phyloP scores from a whole-genome alignment of 2,888 invertebrate genomes.

The Pristionchus arcanus region DNA sequence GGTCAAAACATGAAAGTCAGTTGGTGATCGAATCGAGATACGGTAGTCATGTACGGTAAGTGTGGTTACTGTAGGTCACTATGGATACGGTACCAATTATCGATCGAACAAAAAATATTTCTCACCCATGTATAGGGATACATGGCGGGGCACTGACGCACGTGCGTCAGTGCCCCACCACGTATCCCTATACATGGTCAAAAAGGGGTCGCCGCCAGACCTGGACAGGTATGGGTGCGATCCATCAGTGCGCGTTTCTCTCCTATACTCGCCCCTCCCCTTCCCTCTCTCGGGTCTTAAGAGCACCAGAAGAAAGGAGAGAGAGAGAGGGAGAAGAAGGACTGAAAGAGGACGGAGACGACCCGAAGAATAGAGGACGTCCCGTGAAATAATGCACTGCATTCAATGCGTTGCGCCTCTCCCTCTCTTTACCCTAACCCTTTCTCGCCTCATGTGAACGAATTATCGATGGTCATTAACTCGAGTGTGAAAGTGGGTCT shows the following conservation, averaged over 20 bases:
- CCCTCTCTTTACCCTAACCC: background rate
- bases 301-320: constrained; percentile 35
- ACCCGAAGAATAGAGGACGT: background rate
- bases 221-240: too few species aligned
- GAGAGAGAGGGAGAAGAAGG: constrained; percentile 40
- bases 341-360: background rate
- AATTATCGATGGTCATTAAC: constrained; percentile 34
- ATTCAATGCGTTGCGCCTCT: background rate
- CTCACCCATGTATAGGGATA: too few species aligned
- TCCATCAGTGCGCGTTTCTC: constrained; percentile 17
- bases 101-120: too few species aligned
- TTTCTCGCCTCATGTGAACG: background rate
- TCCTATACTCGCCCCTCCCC: constrained; percentile 35
- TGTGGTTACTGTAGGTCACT: too few species aligned
- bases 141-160: too few species aligned
- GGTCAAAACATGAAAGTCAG: too few species aligned
- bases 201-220: too few species aligned
- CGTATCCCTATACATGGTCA: too few species aligned
- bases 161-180: too few species aligned
- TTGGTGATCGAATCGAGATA: too few species aligned
- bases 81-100: too few species aligned
- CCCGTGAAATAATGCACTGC: constrained; percentile 27
- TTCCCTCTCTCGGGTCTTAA: constrained; percentile 39
- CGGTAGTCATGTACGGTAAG: too few species aligned
- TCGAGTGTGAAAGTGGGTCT: background rate